Conservation (phyloP, 2,797 vertebrate species). For the Echeneis naucrates region DNA sequence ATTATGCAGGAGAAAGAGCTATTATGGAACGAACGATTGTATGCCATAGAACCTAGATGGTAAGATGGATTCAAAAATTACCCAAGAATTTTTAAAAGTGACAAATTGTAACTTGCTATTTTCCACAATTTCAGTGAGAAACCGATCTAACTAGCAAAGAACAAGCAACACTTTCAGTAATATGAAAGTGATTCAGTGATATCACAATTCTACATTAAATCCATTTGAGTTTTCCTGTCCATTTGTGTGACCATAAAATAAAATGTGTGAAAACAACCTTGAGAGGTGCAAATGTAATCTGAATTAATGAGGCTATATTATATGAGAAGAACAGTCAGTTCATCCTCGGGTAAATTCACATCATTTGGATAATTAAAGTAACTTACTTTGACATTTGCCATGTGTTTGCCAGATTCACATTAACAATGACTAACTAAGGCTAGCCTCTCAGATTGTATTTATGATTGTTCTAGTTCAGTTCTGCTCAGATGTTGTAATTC, state of each 20-base stretch:
- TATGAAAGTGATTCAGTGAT: slow-evolving; percentile 17
- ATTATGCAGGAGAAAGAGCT: slow-evolving; percentile 8
- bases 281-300: slow-evolving; percentile 82
- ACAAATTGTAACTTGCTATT: slow-evolving; percentile 8
- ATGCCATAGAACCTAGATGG: neutral
- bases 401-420: slow-evolving; percentile 53
- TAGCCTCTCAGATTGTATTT: slow-evolving; percentile 54
- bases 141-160: slow-evolving; percentile 22
- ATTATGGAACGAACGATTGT: slow-evolving; percentile 9
- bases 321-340: slow-evolving; percentile 58
- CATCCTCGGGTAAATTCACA: slow-evolving; percentile 64
- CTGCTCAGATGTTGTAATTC: slow-evolving; percentile 47
- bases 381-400: slow-evolving; percentile 76
- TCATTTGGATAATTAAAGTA: slow-evolving; percentile 77
- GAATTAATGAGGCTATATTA: slow-evolving; percentile 82
- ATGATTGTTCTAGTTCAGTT: slow-evolving; percentile 51
- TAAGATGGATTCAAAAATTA: slow-evolving; percentile 1
- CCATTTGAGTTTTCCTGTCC: slow-evolving; percentile 42
- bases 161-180: slow-evolving; percentile 50
- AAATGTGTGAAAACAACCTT: slow-evolving; percentile 72
- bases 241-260: slow-evolving; percentile 49
- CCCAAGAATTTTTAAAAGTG: neutral
- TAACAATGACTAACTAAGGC: slow-evolving; percentile 58
- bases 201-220: slow-evolving; percentile 25
- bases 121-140: neutral